Conservation (phyloP, 2,113 vertebrate species). For the Cinclus cinclus region DNA sequence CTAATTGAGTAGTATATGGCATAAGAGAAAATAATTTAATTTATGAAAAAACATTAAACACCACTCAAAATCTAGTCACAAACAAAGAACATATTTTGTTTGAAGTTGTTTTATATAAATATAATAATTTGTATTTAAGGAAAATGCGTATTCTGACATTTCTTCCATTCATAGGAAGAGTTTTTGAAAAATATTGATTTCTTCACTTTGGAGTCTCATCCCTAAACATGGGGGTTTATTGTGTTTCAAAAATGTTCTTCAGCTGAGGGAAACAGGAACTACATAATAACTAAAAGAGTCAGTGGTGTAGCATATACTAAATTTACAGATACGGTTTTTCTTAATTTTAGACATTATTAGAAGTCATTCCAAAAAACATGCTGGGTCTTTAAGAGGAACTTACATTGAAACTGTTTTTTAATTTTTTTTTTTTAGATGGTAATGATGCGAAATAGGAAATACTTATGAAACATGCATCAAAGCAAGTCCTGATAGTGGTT, state of each 20-base stretch:
- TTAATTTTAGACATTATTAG: neutral
- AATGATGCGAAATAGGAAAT: neutral
- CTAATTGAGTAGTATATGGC: neutral
- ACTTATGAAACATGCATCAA: neutral
- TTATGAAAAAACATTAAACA: neutral
- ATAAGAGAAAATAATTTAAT: neutral
- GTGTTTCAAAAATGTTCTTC: neutral
- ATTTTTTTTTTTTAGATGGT: neutral
- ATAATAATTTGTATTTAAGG: neutral
- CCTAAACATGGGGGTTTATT: fast-evolving
- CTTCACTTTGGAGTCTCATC: neutral
- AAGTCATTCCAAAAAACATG: neutral
- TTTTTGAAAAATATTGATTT: neutral
- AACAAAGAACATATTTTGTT: neutral
- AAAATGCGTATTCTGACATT: neutral
- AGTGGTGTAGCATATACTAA: neutral
- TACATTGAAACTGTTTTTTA: neutral
- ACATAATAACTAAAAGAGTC: neutral
- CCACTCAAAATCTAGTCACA: neutral
- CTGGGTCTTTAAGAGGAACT: neutral
- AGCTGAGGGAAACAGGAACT: neutral
- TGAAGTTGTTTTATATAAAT: neutral
- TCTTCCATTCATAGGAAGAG: neutral
- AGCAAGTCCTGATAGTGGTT: neutral
- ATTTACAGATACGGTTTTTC: neutral